Conservation (phyloP, 2,113 vertebrate genomes). For the Nicator chloris region DNA sequence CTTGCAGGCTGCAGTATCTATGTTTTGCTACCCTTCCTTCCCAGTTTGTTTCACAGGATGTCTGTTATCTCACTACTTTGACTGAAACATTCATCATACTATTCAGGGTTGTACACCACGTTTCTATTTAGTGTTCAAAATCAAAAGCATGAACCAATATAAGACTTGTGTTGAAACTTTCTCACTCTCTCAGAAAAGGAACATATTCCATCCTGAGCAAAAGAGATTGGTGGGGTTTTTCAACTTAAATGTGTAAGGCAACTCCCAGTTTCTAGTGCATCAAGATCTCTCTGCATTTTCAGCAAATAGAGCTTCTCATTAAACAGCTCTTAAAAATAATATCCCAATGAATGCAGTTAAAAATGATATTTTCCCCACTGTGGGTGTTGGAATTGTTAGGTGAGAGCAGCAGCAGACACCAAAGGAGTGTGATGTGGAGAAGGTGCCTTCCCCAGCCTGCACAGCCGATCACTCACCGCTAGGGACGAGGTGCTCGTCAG, state of each 20-base stretch:
- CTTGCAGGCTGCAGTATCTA: background rate
- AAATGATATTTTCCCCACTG: background rate
- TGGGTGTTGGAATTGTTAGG: background rate
- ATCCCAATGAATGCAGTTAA: background rate
- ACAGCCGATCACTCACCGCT: slow-evolving; percentile 75
- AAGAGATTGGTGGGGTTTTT: background rate
- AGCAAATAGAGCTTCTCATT: background rate
- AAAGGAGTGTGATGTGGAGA: background rate
- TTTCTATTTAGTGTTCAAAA: background rate
- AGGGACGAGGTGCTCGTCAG: slow-evolving; percentile 82
- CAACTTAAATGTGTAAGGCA: background rate
- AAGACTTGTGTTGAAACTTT: background rate
- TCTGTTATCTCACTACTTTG: background rate
- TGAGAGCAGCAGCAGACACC: background rate
- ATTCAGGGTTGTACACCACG: background rate
- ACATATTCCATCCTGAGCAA: background rate
- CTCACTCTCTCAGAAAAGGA: background rate
- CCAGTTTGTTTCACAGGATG: background rate
- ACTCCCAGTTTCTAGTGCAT: background rate
- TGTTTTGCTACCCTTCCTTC: background rate
- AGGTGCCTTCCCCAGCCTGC: background rate
- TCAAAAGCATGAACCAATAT: background rate
- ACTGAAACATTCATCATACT: background rate
- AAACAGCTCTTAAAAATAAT: background rate
- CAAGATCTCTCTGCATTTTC: background rate